A percentile compares a stretch with the other conserved stretches of the same genome.
Evolutionary conservation across 2,797 vertebrate species (phyloP).

Genomic region (Yasuhikotakia modesta): DNA sequence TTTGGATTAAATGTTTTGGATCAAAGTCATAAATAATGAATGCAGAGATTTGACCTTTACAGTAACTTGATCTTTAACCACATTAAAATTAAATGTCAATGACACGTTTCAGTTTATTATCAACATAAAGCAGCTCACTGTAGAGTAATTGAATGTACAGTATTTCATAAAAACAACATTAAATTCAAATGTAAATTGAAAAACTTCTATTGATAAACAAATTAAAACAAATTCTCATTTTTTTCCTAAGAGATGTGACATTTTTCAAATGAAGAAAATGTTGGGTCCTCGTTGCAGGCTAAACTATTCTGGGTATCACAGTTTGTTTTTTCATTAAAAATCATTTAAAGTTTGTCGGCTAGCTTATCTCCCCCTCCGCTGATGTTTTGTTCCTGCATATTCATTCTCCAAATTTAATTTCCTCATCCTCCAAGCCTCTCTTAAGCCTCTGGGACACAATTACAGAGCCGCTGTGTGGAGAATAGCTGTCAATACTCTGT

Average conservation of each 20-base stretch:
- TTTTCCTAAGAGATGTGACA: constrained; percentile 22
- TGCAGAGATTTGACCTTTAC: not conserved
- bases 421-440: constrained; percentile 43
- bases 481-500: constrained; percentile 60
- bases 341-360: constrained; percentile 54
- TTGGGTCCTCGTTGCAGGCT: constrained; percentile 27
- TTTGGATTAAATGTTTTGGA: not conserved
- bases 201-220: constrained; percentile 10
- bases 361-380: constrained; percentile 32
- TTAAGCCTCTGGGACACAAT: constrained; percentile 60
- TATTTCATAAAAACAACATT: not conserved
- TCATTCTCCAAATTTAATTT: constrained; percentile 58
- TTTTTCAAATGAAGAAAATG: constrained; percentile 16
- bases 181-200: too few relatives aligned
- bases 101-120: not conserved
- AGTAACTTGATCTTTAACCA: not conserved
- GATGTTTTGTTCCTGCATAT: constrained; percentile 45
- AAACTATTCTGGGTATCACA: constrained; percentile 44
- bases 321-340: constrained; percentile 51
- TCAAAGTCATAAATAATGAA: not conserved
- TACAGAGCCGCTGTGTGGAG: constrained; percentile 45
- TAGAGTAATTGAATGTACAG: not conserved
- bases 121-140: not conserved
- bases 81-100: not conserved
- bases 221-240: constrained; percentile 27